Percentiles rank a stretch among this genome's conserved stretches.
phyloP scores from a whole-genome alignment of 1,140 invertebrate species.

The Zaprionus ornatus region DNA sequence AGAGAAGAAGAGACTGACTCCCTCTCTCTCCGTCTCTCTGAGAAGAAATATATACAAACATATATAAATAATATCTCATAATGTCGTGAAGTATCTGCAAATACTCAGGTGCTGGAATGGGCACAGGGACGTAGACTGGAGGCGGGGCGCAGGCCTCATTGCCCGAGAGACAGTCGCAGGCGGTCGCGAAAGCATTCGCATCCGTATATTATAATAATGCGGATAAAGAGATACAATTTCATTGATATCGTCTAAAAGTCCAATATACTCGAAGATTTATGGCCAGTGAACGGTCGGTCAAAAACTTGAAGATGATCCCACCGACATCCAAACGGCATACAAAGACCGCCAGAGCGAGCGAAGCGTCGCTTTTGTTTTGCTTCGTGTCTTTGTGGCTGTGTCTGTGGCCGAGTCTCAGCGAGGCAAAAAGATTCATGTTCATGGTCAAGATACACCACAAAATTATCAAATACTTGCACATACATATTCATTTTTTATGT shows the following conservation, averaged over 20 bases:
- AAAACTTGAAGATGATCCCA: slow-evolving; percentile 66
- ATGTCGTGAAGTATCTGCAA: slow-evolving; percentile 76
- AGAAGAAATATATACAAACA: slow-evolving; percentile 25
- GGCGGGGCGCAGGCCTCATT: slow-evolving; percentile 18
- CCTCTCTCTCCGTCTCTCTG: no score
- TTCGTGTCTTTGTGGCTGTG: background rate
- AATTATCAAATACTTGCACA: slow-evolving; percentile 74
- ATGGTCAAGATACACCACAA: slow-evolving; percentile 68
- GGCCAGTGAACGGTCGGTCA: slow-evolving; percentile 49
- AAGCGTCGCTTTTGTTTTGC: slow-evolving; percentile 37
- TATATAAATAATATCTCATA: slow-evolving; percentile 80
- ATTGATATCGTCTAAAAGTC: slow-evolving; percentile 83
- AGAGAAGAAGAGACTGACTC: no score
- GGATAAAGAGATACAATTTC: slow-evolving; percentile 84
- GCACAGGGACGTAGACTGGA: background rate
- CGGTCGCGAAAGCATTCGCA: slow-evolving; percentile 48
- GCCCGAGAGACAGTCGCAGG: slow-evolving; percentile 20
- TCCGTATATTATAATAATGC: slow-evolving; percentile 83
- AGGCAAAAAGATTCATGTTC: slow-evolving; percentile 71
- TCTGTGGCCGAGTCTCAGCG: background rate
- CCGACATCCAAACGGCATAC: slow-evolving; percentile 30
- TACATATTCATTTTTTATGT: slow-evolving; percentile 55
- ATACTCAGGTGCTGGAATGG: slow-evolving; percentile 19
- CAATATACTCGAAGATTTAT: slow-evolving; percentile 83
- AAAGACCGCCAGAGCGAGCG: slow-evolving; percentile 29